phyloP scores from a whole-genome alignment of 1,140 invertebrate genomes.

The Melipona quadrifasciata region DNA sequence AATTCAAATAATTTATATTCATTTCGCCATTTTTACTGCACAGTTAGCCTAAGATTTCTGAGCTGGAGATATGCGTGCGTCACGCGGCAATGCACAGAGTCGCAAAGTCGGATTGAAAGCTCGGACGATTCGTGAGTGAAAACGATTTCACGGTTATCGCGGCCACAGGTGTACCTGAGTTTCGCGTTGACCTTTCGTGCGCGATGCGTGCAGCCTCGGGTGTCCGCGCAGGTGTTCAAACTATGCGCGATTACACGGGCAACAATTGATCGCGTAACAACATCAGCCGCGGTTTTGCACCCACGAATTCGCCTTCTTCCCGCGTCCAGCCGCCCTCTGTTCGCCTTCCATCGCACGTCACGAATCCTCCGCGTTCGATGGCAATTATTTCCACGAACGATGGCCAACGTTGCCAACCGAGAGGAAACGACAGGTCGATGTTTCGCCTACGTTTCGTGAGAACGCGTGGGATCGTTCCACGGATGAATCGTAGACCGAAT shows the following conservation, averaged over 20 bases:
- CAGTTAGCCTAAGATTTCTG: no score
- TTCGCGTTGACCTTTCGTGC: slow-evolving; percentile 34
- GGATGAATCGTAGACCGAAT: not conserved
- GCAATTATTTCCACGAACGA: not conserved
- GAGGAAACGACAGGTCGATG: not conserved
- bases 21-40: no score
- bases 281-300: not conserved
- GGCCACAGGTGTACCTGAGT: slow-evolving; percentile 29
- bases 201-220: not conserved
- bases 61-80: no score
- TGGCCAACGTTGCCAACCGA: no score
- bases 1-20: no score
- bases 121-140: not conserved
- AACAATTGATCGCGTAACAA: not conserved
- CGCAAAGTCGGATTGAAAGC: no score
- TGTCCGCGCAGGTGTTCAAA: slow-evolving; percentile 38
- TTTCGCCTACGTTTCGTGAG: not conserved
- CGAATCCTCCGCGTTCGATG: not conserved
- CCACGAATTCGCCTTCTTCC: slow-evolving; percentile 1
- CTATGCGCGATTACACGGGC: slow-evolving; percentile 32
- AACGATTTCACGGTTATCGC: not conserved
- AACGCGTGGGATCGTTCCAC: slow-evolving; percentile 16
- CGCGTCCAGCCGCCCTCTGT: no score
- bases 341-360: no score
- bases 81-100: no score